These are phyloP conservation scores for Cantharis lateralis DNA, from an alignment of 2,888 invertebrate species.

Conservation along the genomic window DNA sequence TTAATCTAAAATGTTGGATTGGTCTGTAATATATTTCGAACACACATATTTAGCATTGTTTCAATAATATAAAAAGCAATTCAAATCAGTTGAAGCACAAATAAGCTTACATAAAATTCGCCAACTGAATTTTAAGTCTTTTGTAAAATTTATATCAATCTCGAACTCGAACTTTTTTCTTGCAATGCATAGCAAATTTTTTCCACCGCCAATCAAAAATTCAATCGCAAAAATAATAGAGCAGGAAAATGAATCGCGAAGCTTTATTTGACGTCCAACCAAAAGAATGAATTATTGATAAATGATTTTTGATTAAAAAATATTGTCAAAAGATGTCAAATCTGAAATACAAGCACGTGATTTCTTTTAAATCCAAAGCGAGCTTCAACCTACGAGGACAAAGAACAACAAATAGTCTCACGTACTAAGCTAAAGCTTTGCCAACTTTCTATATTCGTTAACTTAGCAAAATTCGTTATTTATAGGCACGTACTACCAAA, in stretches of 20 bases:
- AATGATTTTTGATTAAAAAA: neutral
- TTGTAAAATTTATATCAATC: constrained; percentile 10
- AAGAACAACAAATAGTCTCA: constrained; percentile 16
- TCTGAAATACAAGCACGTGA: constrained; percentile 13
- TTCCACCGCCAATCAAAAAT: neutral
- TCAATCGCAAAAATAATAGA: neutral
- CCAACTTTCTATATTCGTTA: constrained; percentile 7
- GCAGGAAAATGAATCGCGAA: neutral
- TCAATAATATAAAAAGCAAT: neutral
- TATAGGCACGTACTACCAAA: neutral
- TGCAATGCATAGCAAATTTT: neutral
- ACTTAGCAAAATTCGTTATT: constrained; percentile 6
- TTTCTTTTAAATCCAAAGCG: neutral
- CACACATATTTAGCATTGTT: neutral
- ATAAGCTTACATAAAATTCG: constrained; percentile 3
- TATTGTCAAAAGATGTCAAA: neutral
- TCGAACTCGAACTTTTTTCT: neutral
- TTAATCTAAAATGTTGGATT: neutral
- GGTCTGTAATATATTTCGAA: neutral
- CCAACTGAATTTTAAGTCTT: constrained; percentile 9
- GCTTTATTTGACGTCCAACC: neutral
- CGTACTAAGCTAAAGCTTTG: constrained; percentile 8
- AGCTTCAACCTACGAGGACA: constrained; percentile 7
- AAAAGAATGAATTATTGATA: neutral
- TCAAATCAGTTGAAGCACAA: constrained; percentile 9